phyloP scores from a whole-genome alignment of 1,140 invertebrate genomes.

The Caerostris extrusa region DNA sequence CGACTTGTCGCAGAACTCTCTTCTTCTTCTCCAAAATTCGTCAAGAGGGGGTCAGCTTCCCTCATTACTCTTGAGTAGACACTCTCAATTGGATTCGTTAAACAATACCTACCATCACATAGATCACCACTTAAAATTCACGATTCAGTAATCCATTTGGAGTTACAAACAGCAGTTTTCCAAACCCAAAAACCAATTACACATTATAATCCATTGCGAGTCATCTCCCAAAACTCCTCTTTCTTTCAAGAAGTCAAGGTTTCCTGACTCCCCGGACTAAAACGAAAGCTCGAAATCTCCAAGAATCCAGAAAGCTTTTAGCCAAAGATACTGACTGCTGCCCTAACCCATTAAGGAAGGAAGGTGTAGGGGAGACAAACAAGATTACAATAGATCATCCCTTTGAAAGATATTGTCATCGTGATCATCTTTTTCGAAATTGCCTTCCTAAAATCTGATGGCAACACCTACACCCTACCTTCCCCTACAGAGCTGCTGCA shows the following conservation, averaged over 20 bases:
- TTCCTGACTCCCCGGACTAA: not conserved
- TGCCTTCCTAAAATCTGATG: constrained; percentile 12
- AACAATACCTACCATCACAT: too few species aligned
- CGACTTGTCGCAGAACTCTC: too few species aligned
- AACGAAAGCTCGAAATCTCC: not conserved
- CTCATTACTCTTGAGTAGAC: too few species aligned
- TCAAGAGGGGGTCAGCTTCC: too few species aligned
- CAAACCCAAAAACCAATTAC: not conserved
- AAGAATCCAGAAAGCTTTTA: not conserved
- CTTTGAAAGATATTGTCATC: constrained; percentile 50
- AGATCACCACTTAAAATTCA: too few species aligned
- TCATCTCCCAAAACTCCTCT: not conserved
- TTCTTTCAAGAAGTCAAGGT: not conserved
- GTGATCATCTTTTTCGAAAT: constrained; percentile 37
- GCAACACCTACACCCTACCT: not conserved
- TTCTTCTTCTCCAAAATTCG: too few species aligned
- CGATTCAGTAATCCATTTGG: too few species aligned
- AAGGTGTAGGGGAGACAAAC: not conserved
- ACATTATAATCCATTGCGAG: not conserved
- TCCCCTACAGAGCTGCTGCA: too few species aligned
- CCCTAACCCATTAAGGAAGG: not conserved
- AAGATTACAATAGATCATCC: constrained; percentile 50
- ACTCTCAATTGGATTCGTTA: too few species aligned
- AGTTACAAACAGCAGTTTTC: too few species aligned
- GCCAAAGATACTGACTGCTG: not conserved